Evolutionary conservation across 2,797 vertebrate species (phyloP), one percentile per base, ranked within the genome.

Genomic region (Scolopax rusticola): DNA sequence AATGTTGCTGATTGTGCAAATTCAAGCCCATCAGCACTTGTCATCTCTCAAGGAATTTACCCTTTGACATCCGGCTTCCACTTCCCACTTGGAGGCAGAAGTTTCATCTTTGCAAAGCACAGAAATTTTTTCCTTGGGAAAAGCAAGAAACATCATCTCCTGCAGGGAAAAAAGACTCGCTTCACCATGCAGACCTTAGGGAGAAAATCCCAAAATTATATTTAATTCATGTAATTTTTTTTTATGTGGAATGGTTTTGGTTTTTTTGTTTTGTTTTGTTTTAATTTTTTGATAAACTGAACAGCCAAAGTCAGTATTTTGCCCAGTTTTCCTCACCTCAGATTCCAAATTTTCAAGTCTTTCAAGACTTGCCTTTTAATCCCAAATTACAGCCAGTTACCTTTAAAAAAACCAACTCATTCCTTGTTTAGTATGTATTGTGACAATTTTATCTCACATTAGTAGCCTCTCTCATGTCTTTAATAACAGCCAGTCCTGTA

Each of bases 31-130:
- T 88, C 94, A 95, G 79, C 96, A 95, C 76, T 95, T 96, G 86
- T 94, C 93, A 87, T 48, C 56, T 93, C 59, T 65, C 30, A 83
- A 89, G 94, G 96, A 96, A 97, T 97, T 95, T 94, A 95, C 67
- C 83, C 91, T 88, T 96, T 96, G 95, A 95, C 75, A 91, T 74
- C 70, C 53, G 15, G 65, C 64, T 94, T 96, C 68, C 60, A 43
- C 68, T 90, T 83, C 60, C 43, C 53, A 59, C 78, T 92, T 57
- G 87, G 51, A 87, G 78, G 77, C 88, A 95, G 73, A 96, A 95
- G 33, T 89, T 96, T 94, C 74, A 68, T 88, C 76, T 86, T 69
- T 71, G 38, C 56, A 89, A 94, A 95, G 68, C 54, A 61, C 48
- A 90, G 69, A 91, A 84, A 38, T 43, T 69, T 18, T 73, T 95